Percentiles rank a stretch among this genome's conserved stretches.
These are phyloP conservation scores for Microctonus brassicae DNA, from an alignment of 2,888 invertebrate genomes.

Conservation along the genomic window DNA sequence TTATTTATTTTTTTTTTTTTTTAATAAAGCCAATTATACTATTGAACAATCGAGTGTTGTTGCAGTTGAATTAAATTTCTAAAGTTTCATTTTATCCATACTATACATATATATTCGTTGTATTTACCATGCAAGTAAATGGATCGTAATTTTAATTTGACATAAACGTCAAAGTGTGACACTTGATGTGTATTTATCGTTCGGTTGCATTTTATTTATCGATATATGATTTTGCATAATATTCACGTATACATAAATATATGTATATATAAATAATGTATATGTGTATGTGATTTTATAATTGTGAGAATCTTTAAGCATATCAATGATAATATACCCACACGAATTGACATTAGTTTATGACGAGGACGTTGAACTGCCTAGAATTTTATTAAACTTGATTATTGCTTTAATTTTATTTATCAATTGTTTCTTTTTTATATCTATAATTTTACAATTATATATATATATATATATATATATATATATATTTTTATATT, in stretches of 20 bases:
- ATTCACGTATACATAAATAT: too few relatives aligned
- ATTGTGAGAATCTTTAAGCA: background rate
- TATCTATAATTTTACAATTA: background rate
- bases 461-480: too few relatives aligned
- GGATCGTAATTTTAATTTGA: background rate
- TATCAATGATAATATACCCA: background rate
- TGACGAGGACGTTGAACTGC: conserved; percentile 1
- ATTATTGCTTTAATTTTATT: background rate
- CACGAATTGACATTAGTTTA: conserved; percentile 7
- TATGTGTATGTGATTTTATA: background rate
- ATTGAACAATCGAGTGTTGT: too few relatives aligned
- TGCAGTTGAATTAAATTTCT: too few relatives aligned
- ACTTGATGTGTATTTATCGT: background rate
- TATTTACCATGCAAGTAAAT: too few relatives aligned
- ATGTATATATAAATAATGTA: background rate
- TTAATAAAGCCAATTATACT: too few relatives aligned
- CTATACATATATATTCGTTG: too few relatives aligned
- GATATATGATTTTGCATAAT: background rate
- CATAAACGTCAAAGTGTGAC: background rate
- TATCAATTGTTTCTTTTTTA: background rate
- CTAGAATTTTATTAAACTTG: background rate
- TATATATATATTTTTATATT: background rate
- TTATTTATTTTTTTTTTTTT: too few relatives aligned
- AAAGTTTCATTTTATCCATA: too few relatives aligned
- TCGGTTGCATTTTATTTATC: background rate